Base-by-base conservation (phyloP, 2,888 invertebrate genomes). In the Calameuta idolon region DNA sequence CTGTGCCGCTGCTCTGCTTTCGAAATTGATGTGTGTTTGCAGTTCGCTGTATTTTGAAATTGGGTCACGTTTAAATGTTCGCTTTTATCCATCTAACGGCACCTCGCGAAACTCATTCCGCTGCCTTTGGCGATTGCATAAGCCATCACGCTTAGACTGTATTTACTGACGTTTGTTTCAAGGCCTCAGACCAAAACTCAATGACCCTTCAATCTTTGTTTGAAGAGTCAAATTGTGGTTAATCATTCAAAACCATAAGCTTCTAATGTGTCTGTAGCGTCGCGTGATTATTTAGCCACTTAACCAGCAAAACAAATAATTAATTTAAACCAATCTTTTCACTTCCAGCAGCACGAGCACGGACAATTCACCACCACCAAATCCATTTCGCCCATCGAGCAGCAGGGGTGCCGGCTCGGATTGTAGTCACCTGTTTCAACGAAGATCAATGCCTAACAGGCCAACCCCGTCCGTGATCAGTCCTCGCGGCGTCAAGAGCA, bases 401-500 rank as follows among this genome's bases (percentile, higher is more conserved):
- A 84, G 79, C 69, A 87, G 84, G 75, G 82, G 82, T 40, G 30
- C 79, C 11, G 82, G 83, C 33, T 81, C 84, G 0, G 88, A 90
- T 75, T 85, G 86, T 75, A 87, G 84, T 79, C 84, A 87, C 71
- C 83, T 88, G 55, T 77, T 85, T 75, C 75, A 83, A 34, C 79
- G 86, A 77, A 88, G 81, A 83, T 87, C 87, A 12, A 85, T 88
- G 87, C 86, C 89, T 37, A 86, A 85, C 77, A 85, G 85, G 79
- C 83, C 86, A 73, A 81, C 78, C 35, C 77, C 85, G 73, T 81
- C 82, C 74, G 78, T 83, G 35, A 83, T 86, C 37, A 88, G 84
- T 78, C 85, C 88, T 0, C 81, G 86, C 4, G 89, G 90, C 11
- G 88, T 90, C 11, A 90, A 87, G 81, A 88, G 86, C 81, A 90